Evolutionary conservation across 2,113 vertebrate genomes (phyloP).

Genomic region (Protobothrops flavoviridis): DNA sequence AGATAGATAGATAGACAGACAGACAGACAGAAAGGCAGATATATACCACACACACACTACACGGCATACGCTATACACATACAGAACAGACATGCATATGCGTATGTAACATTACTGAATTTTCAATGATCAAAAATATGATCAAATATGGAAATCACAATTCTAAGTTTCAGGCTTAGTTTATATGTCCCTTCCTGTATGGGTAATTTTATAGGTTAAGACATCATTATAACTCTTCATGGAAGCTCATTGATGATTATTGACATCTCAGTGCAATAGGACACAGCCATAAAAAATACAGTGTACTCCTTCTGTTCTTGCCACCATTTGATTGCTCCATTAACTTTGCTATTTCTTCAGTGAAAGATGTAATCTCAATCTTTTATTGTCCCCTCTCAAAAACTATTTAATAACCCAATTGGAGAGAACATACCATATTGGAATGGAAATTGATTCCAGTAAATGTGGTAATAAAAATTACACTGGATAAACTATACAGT

Average conservation of each 20-base stretch:
- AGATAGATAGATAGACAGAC: not conserved
- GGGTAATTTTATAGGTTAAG: constrained; percentile 2
- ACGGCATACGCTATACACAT: not conserved
- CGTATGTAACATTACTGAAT: not conserved
- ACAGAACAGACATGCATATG: not conserved
- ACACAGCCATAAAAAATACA: not conserved
- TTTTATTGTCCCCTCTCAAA: constrained; percentile 23
- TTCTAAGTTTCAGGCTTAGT: not conserved
- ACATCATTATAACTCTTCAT: not conserved
- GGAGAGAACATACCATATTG: not conserved
- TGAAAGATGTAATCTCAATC: constrained; percentile 14
- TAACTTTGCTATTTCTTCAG: constrained; percentile 15
- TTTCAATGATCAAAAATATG: not conserved
- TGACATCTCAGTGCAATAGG: constrained; percentile 15
- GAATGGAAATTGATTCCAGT: constrained; percentile 13
- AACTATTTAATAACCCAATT: constrained; percentile 15
- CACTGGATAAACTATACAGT: constrained; percentile 9
- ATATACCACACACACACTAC: not conserved
- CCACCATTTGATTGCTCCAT: constrained; percentile 7
- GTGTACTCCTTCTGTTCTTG: not conserved
- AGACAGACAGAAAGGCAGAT: not conserved
- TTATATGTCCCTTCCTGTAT: not conserved
- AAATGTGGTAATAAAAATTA: constrained; percentile 6
- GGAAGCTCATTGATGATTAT: constrained; percentile 13
- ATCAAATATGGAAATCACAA: not conserved